Percentiles rank a stretch among this genome's conserved stretches.
phyloP scores from a whole-genome alignment of 2,113 vertebrate species.

The Ranitomeya imitator region DNA sequence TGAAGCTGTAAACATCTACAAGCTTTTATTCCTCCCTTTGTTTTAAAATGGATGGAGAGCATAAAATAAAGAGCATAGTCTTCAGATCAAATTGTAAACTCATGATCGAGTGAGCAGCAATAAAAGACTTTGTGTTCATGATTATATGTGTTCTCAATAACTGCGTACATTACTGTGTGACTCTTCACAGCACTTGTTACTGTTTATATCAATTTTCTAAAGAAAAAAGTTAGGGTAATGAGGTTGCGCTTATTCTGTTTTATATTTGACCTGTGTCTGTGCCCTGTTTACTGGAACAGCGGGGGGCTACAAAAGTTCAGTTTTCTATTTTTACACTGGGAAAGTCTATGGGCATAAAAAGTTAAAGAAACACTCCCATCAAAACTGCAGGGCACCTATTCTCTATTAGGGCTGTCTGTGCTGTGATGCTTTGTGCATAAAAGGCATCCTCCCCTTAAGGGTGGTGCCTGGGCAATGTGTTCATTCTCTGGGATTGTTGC shows the following conservation, averaged over 20 bases:
- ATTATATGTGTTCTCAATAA: not conserved
- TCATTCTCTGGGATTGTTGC: too few species aligned
- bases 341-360: too few species aligned
- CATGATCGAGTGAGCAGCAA: constrained; percentile 17
- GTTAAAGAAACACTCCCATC: too few species aligned
- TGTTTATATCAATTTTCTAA: not conserved
- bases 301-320: too few species aligned
- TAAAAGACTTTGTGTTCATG: constrained; percentile 33
- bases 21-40: constrained; percentile 9
- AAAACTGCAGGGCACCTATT: too few species aligned
- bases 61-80: constrained; percentile 1
- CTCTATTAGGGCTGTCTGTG: too few species aligned
- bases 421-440: too few species aligned
- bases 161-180: constrained; percentile 33
- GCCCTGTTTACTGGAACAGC: not conserved
- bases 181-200: not conserved
- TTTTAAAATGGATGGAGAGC: constrained; percentile 8
- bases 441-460: too few species aligned
- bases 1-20: constrained; percentile 39
- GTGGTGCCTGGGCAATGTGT: too few species aligned
- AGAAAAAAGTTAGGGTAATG: not conserved
- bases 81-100: not conserved
- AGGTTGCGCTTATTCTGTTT: not conserved
- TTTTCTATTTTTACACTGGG: too few species aligned
- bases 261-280: not conserved